A percentile compares a stretch with the other conserved stretches of the same genome.
phyloP scores from a whole-genome alignment of 1,140 invertebrate genomes.

The Akabosia matsudoensis region DNA sequence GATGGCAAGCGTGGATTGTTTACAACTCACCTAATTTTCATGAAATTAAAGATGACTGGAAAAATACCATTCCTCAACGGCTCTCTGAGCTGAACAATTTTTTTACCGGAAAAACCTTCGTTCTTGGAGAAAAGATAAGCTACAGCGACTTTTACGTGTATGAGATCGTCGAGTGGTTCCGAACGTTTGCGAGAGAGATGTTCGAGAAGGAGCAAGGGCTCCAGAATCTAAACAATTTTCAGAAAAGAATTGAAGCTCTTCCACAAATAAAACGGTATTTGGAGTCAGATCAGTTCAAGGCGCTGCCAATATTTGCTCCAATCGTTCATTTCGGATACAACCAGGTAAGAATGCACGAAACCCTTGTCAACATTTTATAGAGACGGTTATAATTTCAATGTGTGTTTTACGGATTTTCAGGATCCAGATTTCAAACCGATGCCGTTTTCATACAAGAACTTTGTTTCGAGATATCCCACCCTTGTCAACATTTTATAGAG shows the following conservation, averaged over 20 bases:
- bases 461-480: not conserved
- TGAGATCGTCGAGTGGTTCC: slow-evolving; percentile 54
- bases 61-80: slow-evolving; percentile 48
- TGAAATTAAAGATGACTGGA: slow-evolving; percentile 50
- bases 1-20: slow-evolving; percentile 51
- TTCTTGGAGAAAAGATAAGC: not conserved
- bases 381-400: not conserved
- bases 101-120: slow-evolving; percentile 53
- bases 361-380: not conserved
- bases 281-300: slow-evolving; percentile 50
- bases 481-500: not conserved
- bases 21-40: slow-evolving; percentile 53
- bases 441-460: not conserved
- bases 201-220: slow-evolving; percentile 49
- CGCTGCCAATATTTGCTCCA: slow-evolving; percentile 45
- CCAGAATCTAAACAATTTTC: slow-evolving; percentile 51
- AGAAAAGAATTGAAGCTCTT: slow-evolving; percentile 50
- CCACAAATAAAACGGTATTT: slow-evolving; percentile 51
- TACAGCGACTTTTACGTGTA: slow-evolving; percentile 56
- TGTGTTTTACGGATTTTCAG: not conserved
- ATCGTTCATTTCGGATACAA: not conserved
- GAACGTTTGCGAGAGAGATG: slow-evolving; percentile 49
- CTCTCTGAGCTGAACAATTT: slow-evolving; percentile 51
- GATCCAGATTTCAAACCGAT: slow-evolving; percentile 5
- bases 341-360: not conserved